Evolutionary conservation across 2,797 vertebrate species (phyloP).

Genomic region (Buphagus erythrorhynchus): DNA sequence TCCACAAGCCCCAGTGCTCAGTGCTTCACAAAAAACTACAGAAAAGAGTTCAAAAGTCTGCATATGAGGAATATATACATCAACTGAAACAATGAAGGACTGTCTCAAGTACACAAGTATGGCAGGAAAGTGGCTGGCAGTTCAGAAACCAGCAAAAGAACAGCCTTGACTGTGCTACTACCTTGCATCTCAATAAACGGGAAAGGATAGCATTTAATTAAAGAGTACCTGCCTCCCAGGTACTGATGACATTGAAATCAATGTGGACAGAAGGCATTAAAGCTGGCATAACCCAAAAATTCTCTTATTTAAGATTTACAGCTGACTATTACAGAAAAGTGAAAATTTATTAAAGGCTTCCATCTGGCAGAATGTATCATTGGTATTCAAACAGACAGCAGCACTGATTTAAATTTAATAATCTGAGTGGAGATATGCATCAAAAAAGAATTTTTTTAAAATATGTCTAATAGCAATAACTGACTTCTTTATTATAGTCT

Average conservation of each 20-base stretch:
- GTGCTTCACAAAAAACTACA: background rate
- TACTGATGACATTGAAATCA: constrained; percentile 77
- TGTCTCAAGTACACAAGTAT: background rate
- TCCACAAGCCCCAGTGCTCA: background rate
- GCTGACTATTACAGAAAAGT: constrained; percentile 68
- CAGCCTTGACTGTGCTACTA: background rate
- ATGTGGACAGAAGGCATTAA: constrained; percentile 78
- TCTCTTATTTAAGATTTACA: constrained; percentile 77
- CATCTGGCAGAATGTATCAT: constrained; percentile 79
- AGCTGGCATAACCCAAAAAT: constrained; percentile 62
- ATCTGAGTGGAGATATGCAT: constrained; percentile 76
- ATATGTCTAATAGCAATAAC: constrained; percentile 80
- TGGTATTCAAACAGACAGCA: constrained; percentile 81
- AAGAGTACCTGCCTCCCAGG: constrained; percentile 71
- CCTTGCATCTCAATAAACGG: constrained; percentile 19
- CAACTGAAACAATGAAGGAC: constrained; percentile 35
- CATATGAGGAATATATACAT: background rate
- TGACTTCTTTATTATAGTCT: constrained; percentile 82
- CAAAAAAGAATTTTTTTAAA: constrained; percentile 80
- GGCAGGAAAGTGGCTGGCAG: constrained; percentile 39
- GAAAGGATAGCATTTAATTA: constrained; percentile 74
- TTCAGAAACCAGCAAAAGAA: background rate
- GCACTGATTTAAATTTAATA: constrained; percentile 82
- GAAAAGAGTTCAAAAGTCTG: background rate
- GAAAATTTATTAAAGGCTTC: constrained; percentile 78